Percentiles rank a stretch among this genome's conserved stretches.
Evolutionary conservation across 1,140 invertebrate genomes (phyloP).

Genomic region (Calephelis virginiensis): DNA sequence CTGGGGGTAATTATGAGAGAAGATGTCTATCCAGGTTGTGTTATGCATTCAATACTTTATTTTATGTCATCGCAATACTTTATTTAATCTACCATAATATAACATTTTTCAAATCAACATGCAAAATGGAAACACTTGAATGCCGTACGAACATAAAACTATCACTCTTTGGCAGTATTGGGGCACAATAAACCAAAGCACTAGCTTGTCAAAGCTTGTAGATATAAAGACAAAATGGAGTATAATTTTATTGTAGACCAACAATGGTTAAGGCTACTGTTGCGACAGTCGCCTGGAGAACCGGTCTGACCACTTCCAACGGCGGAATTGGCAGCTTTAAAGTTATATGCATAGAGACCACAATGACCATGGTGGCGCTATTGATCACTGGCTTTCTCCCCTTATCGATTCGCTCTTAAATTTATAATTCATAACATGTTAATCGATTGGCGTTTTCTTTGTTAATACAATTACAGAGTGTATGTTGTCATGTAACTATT

Average conservation of each 20-base stretch:
- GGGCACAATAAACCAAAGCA: not conserved
- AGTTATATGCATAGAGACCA: constrained; percentile 21
- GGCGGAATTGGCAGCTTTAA: constrained; percentile 44
- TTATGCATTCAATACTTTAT: too few species aligned
- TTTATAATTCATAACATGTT: constrained; percentile 26
- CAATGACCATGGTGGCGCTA: constrained; percentile 19
- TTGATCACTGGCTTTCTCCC: constrained; percentile 47
- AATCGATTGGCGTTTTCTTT: constrained; percentile 17
- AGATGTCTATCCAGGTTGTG: too few species aligned
- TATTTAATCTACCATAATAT: not conserved
- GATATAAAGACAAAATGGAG: constrained; percentile 44
- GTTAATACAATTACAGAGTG: constrained; percentile 11
- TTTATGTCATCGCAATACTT: too few species aligned
- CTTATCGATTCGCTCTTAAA: constrained; percentile 45
- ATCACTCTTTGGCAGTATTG: not conserved
- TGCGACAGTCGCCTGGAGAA: constrained; percentile 47
- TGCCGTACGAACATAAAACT: not conserved
- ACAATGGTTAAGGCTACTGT: constrained; percentile 69
- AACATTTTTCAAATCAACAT: not conserved
- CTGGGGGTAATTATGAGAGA: too few species aligned
- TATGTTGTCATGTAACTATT: constrained; percentile 5
- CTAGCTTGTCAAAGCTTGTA: too few species aligned
- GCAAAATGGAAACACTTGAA: not conserved
- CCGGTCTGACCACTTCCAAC: constrained; percentile 54
- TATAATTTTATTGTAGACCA: constrained; percentile 58